Percentiles rank a stretch among this genome's conserved stretches.
Evolutionary conservation across 2,888 invertebrate species (phyloP).

Genomic region (Sminthurides aquaticus): DNA sequence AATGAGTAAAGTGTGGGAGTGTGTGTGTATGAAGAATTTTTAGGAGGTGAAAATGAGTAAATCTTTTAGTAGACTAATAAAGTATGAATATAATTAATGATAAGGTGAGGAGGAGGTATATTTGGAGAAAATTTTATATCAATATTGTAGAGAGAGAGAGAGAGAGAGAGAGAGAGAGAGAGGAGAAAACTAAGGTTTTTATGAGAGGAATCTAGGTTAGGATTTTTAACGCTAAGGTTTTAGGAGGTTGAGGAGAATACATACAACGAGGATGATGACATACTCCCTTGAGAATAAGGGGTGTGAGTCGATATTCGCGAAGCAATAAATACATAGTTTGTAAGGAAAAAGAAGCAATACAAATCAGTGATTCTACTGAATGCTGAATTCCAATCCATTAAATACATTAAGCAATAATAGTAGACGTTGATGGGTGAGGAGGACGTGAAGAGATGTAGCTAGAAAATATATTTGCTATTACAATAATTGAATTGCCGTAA

Average conservation of each 20-base stretch:
- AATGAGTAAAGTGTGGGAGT: background rate
- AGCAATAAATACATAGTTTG: constrained; percentile 23
- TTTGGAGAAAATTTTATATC: too few relatives aligned
- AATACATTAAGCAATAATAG: background rate
- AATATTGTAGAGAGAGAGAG: too few relatives aligned
- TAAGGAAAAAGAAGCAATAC: constrained; percentile 20
- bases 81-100: background rate
- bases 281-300: background rate
- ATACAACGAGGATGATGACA: background rate
- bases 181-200: too few relatives aligned
- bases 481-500: background rate
- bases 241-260: too few relatives aligned
- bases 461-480: background rate
- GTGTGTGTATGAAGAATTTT: background rate
- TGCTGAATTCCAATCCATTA: background rate
- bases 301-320: constrained; percentile 14
- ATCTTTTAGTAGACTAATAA: background rate
- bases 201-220: too few relatives aligned
- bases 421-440: background rate
- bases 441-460: background rate
- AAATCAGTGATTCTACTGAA: background rate
- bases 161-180: too few relatives aligned
- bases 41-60: background rate
- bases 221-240: too few relatives aligned
- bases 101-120: background rate